Evolutionary conservation across 2,888 invertebrate species (phyloP).

Genomic region (Lasioglossum pauxillum): DNA sequence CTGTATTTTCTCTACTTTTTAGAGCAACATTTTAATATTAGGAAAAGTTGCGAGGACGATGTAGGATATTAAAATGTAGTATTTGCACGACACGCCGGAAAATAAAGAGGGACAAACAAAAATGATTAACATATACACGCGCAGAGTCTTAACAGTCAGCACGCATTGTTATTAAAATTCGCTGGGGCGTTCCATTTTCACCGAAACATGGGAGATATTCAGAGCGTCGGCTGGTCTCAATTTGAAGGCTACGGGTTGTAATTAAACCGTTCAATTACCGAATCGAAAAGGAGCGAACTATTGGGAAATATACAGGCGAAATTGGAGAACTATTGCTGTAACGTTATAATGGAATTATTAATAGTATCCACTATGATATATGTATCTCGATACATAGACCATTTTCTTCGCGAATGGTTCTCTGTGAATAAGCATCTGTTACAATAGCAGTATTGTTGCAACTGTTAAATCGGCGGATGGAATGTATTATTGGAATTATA

Average conservation of each 20-base stretch:
- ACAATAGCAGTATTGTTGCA: no score
- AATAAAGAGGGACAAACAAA: no score
- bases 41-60: no score
- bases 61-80: no score
- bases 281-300: not conserved
- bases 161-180: not conserved
- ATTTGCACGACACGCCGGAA: no score
- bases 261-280: not conserved
- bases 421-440: not conserved
- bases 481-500: not conserved
- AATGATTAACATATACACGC: not conserved
- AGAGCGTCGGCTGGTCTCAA: not conserved
- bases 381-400: not conserved
- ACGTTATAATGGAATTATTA: not conserved
- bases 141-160: not conserved
- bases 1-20: no score
- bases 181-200: not conserved
- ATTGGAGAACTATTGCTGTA: not conserved
- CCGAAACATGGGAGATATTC: not conserved
- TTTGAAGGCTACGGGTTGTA: not conserved
- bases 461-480: not conserved
- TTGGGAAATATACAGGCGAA: not conserved
- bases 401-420: not conserved
- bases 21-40: not conserved
- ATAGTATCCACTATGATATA: not conserved